A percentile compares a stretch with the other conserved stretches of the same genome.
Conservation (phyloP, 2,888 invertebrate genomes). For the Ophion slaviceki region DNA sequence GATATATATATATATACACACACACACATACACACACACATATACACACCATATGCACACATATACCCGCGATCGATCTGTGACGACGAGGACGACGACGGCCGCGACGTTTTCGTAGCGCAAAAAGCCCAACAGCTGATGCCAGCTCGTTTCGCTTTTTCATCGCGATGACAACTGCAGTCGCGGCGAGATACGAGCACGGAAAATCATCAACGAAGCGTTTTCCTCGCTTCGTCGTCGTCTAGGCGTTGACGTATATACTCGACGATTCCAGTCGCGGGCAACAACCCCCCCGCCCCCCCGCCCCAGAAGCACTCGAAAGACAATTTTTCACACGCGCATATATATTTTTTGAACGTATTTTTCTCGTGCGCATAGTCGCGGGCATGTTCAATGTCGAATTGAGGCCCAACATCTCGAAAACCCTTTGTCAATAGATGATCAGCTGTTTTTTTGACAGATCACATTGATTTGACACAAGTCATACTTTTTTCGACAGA, state of each 20-base stretch:
- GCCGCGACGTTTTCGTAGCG: background rate
- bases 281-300: too few species aligned
- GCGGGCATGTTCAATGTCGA: too few species aligned
- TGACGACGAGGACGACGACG: background rate
- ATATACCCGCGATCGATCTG: background rate
- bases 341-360: too few species aligned
- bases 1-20: background rate
- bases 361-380: too few species aligned
- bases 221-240: background rate
- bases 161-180: background rate
- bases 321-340: too few species aligned
- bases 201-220: background rate
- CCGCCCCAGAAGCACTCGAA: too few species aligned
- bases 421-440: too few species aligned
- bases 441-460: too few species aligned
- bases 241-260: background rate
- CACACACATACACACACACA: background rate
- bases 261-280: background rate
- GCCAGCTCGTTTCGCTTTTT: background rate
- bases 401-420: too few species aligned
- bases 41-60: too few species aligned
- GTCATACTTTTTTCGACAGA: too few species aligned
- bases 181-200: background rate
- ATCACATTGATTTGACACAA: too few species aligned
- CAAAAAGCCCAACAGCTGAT: slow-evolving; percentile 3